Percentiles rank a stretch among this genome's conserved stretches.
phyloP scores from a whole-genome alignment of 2,888 invertebrate species.

The Deilephila elpenor region DNA sequence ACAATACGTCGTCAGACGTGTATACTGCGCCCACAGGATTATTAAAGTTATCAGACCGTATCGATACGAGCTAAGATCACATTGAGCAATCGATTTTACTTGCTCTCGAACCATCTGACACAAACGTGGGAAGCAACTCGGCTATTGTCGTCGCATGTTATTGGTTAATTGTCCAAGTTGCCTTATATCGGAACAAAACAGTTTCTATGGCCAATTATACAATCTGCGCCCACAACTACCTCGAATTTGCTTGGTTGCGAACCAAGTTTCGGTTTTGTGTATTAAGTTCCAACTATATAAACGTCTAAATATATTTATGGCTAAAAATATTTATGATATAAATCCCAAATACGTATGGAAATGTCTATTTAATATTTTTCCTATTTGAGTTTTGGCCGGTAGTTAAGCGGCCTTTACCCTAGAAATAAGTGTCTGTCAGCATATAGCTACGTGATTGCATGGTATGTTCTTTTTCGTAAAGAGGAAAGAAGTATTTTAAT shows the following conservation, averaged over 20 bases:
- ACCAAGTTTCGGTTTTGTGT: neutral
- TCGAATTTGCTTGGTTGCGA: neutral
- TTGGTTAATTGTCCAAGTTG: constrained; percentile 57
- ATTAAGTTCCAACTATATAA: neutral
- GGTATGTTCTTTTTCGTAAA: neutral
- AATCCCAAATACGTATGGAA: no score
- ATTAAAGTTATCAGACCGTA: constrained; percentile 20
- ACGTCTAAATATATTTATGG: no score
- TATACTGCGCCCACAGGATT: neutral
- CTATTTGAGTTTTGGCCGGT: no score
- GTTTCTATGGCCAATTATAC: constrained; percentile 54
- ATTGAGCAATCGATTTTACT: constrained; percentile 43
- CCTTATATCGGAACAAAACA: constrained; percentile 42
- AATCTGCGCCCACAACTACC: constrained; percentile 51
- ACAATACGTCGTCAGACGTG: constrained; percentile 3
- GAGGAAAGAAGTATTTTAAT: neutral
- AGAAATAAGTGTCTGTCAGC: no score
- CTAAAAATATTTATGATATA: no score
- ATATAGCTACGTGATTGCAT: neutral
- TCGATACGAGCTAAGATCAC: constrained; percentile 29
- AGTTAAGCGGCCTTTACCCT: no score
- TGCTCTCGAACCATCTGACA: constrained; percentile 45
- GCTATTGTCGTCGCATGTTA: constrained; percentile 51
- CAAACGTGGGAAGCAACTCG: constrained; percentile 52
- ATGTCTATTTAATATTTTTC: no score